Conservation (phyloP, 1,140 invertebrate species). For the Nilaparvata lugens region DNA sequence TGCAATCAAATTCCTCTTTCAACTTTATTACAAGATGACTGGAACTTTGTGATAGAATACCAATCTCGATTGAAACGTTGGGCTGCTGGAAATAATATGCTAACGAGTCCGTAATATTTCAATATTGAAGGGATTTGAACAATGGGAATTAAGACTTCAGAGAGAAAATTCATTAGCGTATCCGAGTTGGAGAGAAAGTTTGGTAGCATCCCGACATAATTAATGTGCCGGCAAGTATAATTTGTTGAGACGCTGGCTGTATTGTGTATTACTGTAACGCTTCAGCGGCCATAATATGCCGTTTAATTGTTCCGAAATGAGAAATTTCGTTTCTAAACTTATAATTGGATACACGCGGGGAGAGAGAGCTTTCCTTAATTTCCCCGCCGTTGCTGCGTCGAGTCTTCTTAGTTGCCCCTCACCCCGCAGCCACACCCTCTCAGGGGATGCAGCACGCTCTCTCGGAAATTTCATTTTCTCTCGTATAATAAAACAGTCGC, state of each 20-base stretch:
- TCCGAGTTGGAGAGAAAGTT: slow-evolving; percentile 12
- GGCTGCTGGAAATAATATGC: background rate
- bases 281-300: slow-evolving; percentile 22
- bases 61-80: too few relatives aligned
- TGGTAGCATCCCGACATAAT: slow-evolving; percentile 14
- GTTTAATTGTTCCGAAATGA: slow-evolving; percentile 27
- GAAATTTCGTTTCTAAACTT: slow-evolving; percentile 28
- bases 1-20: too few relatives aligned
- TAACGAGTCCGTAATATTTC: slow-evolving; percentile 2
- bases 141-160: slow-evolving; percentile 4
- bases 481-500: slow-evolving; percentile 10
- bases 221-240: slow-evolving; percentile 18
- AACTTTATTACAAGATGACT: too few relatives aligned
- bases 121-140: slow-evolving; percentile 1
- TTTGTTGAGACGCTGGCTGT: slow-evolving; percentile 15
- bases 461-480: slow-evolving; percentile 9
- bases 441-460: background rate
- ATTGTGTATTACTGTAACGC: slow-evolving; percentile 14
- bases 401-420: background rate
- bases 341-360: slow-evolving; percentile 24
- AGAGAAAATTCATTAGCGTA: slow-evolving; percentile 1
- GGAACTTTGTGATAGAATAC: too few relatives aligned
- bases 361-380: slow-evolving; percentile 14
- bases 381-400: slow-evolving; percentile 9
- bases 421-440: background rate